Evolutionary conservation across 2,113 vertebrate genomes (phyloP).

Genomic region (Cyprinodon variegatus): DNA sequence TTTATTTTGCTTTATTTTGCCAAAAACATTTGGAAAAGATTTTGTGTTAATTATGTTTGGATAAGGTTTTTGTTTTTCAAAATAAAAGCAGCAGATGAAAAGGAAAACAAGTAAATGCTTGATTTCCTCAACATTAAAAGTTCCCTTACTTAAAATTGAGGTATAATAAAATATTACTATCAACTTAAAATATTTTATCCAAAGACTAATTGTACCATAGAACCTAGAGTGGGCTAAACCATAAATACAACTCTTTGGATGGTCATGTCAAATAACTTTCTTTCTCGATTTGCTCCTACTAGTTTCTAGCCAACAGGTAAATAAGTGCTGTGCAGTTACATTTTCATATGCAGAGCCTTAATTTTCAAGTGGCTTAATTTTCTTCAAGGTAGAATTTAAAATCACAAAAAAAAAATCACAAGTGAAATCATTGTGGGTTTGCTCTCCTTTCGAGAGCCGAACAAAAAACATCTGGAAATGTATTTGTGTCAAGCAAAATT

Average conservation of each 20-base stretch:
- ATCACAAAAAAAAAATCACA: constrained; percentile 61
- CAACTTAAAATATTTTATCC: not conserved
- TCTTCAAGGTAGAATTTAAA: not conserved
- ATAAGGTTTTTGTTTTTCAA: too few species aligned
- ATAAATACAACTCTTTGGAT: not conserved
- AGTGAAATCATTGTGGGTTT: constrained; percentile 60
- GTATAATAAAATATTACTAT: too few species aligned
- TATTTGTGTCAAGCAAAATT: constrained; percentile 80
- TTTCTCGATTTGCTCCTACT: not conserved
- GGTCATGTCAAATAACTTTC: not conserved
- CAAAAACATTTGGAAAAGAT: too few species aligned
- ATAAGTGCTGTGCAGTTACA: constrained; percentile 6
- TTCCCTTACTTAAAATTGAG: too few species aligned
- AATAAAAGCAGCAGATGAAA: too few species aligned
- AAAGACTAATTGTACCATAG: not conserved
- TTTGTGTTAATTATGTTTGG: too few species aligned
- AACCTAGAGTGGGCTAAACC: not conserved
- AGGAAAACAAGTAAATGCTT: too few species aligned
- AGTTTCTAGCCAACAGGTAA: not conserved
- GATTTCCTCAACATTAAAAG: too few species aligned
- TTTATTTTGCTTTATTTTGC: too few species aligned
- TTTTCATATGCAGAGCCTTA: constrained; percentile 19
- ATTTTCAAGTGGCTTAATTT: constrained; percentile 34
- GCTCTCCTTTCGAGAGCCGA: constrained; percentile 64
- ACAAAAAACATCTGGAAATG: constrained; percentile 78